Base-by-base conservation (phyloP, 2,888 invertebrate species). In the Hypolimnas misippus region DNA sequence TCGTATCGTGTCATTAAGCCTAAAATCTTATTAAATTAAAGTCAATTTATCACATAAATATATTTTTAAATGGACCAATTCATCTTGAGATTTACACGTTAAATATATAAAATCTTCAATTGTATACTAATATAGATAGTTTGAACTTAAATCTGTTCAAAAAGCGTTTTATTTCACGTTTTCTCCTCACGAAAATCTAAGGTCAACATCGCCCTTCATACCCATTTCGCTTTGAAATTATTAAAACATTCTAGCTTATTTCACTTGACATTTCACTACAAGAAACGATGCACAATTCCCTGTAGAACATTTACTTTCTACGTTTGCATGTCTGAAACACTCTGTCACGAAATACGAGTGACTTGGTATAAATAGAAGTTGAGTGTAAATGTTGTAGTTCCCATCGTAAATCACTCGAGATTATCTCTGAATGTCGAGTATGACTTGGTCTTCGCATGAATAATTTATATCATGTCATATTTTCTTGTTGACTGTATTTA, bases 361-460 rank as follows among this genome's bases (percentile, higher is more conserved):
- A 74, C 70, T 70, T 73, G 72, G 76, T 79, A 77, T 82, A 82
- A 83, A 82, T 82, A 76, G 73, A 75, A 74, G 75, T 72, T 64
- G 71, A 77, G 79, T 78, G 82, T 82, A 84, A 86, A 85, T 79
- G 77, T 75, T 76, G 69, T 72, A 78, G 82, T 86, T 85, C 82
- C 76, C 84, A 83, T 86, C 88, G 84, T 89, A 89, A 87, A 89
- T 90, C 90, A 89, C 77, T 72, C 74, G 79, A 86, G 90, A 90
- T 90, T 87, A 89, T 89, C 84, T 84, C 76, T 73, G 77, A 79
- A 82, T 79, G 81, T 80, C 78, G 82, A 79, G 74, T 75, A 79
- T 80, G 83, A 82, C 83, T 83, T 75, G 81, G 78, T 77, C 78
- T 78, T 74, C 75, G 75, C 76, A 86, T 89, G 88, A 86, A 89